Percentiles rank a stretch among this genome's conserved stretches.
Evolutionary conservation across 1,140 invertebrate genomes (phyloP).

Genomic region (Papilio polyxenes): DNA sequence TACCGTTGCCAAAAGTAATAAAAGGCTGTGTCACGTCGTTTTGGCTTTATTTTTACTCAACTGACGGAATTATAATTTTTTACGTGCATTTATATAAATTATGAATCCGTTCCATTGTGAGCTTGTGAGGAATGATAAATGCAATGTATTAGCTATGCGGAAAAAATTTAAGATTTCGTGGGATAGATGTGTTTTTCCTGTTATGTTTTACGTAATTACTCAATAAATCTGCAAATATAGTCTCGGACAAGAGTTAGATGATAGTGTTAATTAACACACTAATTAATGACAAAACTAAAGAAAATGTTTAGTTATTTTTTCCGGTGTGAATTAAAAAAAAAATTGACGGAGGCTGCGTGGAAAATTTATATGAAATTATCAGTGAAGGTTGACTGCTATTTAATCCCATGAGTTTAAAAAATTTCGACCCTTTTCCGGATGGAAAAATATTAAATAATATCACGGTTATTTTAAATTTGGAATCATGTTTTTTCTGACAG

Average conservation of each 20-base stretch:
- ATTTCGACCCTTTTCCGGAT: conserved; percentile 7
- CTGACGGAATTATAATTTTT: not conserved
- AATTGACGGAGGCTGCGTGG: not conserved
- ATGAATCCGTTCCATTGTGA: no score
- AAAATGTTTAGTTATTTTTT: not conserved
- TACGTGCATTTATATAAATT: not conserved
- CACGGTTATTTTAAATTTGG: conserved; percentile 11
- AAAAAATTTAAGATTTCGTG: no score
- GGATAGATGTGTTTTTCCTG: no score
- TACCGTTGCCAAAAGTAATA: not conserved
- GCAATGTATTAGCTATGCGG: no score
- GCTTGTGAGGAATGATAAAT: no score
- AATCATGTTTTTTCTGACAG: not conserved
- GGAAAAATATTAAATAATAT: conserved; percentile 9
- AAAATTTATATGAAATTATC: conserved; percentile 1
- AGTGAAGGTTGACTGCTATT: not conserved
- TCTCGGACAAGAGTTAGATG: no score
- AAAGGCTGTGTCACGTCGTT: not conserved
- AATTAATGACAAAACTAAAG: no score
- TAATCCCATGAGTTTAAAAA: not conserved
- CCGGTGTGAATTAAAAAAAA: not conserved
- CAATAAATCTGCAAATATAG: no score
- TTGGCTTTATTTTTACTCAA: not conserved
- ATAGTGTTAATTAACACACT: no score
- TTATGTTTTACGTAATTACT: no score